Percentiles rank a stretch among this genome's conserved stretches.
phyloP scores from a whole-genome alignment of 2,888 invertebrate genomes.

The Abrostola tripartita region DNA sequence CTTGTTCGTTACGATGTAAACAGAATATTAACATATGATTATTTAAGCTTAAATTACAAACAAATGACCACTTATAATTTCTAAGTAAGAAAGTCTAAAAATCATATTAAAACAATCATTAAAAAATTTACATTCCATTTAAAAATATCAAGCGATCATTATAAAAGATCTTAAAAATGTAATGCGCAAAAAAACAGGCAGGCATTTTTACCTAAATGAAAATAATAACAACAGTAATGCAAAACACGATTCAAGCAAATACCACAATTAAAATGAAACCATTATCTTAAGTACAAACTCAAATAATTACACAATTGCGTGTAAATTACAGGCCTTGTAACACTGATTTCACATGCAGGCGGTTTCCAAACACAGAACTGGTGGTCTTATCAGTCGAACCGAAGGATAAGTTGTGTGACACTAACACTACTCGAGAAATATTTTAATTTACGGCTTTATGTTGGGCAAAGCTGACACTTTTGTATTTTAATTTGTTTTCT shows the following conservation, averaged over 20 bases:
- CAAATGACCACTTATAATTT: too few relatives aligned
- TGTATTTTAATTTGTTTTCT: background rate
- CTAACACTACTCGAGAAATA: constrained; percentile 6
- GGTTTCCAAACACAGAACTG: constrained; percentile 38
- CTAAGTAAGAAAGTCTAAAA: too few relatives aligned
- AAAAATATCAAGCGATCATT: background rate
- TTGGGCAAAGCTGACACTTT: constrained; percentile 23
- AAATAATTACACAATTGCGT: constrained; percentile 43
- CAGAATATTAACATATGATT: too few relatives aligned
- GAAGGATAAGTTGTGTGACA: constrained; percentile 24
- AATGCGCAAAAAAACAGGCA: background rate
- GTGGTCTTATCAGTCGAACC: constrained; percentile 33
- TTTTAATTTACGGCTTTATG: constrained; percentile 15
- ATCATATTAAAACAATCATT: too few relatives aligned
- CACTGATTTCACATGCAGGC: constrained; percentile 46
- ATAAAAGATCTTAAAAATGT: background rate
- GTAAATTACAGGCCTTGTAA: constrained; percentile 37
- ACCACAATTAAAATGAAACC: constrained; percentile 19
- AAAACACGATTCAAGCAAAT: background rate
- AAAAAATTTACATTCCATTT: background rate
- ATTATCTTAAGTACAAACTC: constrained; percentile 26
- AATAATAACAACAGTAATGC: background rate
- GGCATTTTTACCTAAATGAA: background rate
- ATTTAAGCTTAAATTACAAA: too few relatives aligned
- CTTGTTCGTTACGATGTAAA: background rate